A percentile compares a stretch with the other conserved stretches of the same genome.
phyloP scores from a whole-genome alignment of 2,797 vertebrate species.

The Taenioides sp. region DNA sequence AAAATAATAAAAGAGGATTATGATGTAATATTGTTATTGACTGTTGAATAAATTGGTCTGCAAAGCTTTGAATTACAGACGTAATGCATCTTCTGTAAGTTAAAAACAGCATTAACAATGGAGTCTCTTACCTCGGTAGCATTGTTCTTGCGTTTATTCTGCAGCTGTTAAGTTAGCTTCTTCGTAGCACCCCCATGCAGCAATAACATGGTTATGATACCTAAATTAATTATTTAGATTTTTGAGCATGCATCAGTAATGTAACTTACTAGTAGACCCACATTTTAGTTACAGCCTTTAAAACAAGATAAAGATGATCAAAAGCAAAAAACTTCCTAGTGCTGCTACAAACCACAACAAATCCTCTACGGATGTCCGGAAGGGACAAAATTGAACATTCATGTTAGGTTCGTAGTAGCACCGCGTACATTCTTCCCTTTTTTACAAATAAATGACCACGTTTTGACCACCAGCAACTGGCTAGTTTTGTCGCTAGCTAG shows the following conservation, averaged over 20 bases:
- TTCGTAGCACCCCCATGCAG: constrained; percentile 39
- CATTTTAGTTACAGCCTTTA: not conserved
- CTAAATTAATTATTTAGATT: not conserved
- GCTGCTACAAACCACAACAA: constrained; percentile 60
- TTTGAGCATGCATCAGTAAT: not conserved
- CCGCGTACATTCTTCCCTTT: not conserved
- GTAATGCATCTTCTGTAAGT: not conserved
- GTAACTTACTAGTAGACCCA: not conserved
- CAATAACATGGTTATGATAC: constrained; percentile 4
- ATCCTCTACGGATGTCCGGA: constrained; percentile 38
- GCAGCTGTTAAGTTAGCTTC: constrained; percentile 54
- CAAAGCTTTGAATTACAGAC: not conserved
- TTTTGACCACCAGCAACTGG: constrained; percentile 53
- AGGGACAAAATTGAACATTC: constrained; percentile 44
- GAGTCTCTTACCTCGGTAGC: constrained; percentile 59
- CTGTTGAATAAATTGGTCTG: not conserved
- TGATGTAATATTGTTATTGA: not conserved
- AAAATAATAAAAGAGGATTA: not conserved
- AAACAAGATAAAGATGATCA: constrained; percentile 9
- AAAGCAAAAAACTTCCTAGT: constrained; percentile 34
- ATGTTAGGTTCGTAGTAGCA: not conserved
- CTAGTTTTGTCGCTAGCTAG: constrained; percentile 33
- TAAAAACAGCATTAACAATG: not conserved
- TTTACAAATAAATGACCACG: constrained; percentile 20
- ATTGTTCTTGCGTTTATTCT: constrained; percentile 56